Percentiles rank a stretch among this genome's conserved stretches.
phyloP scores from a whole-genome alignment of 2,888 invertebrate species.

The Rotaria sp. region DNA sequence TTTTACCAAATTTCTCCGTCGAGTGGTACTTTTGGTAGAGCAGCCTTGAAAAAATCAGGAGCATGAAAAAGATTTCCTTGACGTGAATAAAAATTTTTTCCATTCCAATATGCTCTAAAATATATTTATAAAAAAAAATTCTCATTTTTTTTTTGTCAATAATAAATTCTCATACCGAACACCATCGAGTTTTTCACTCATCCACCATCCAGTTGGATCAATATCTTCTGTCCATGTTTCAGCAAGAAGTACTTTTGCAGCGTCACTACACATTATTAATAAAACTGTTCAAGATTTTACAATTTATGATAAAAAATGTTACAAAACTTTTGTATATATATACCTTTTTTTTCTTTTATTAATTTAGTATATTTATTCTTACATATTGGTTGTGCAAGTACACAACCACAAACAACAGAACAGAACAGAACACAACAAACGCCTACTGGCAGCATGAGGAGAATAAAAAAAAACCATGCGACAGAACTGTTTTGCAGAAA shows the following conservation, averaged over 20 bases:
- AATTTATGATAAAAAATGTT: not conserved
- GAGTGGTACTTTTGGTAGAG: not conserved
- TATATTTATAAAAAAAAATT: not conserved
- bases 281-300: not conserved
- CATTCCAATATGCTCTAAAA: constrained; percentile 50
- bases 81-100: constrained; percentile 50
- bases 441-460: not conserved
- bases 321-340: not conserved
- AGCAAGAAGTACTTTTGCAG: not conserved
- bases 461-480: not conserved
- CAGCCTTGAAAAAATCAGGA: constrained; percentile 45
- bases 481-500: not conserved
- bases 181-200: constrained; percentile 52
- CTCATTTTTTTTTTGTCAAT: not conserved
- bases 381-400: not conserved
- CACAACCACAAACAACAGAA: not conserved
- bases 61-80: constrained; percentile 51
- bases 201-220: constrained; percentile 50
- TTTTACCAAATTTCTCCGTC: not conserved
- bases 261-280: not conserved
- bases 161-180: constrained; percentile 42
- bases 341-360: not conserved
- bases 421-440: not conserved
- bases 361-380: not conserved
- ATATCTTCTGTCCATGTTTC: constrained; percentile 27